These are phyloP conservation scores for Luperina testacea DNA, from an alignment of 2,888 invertebrate genomes.

Conservation along the genomic window DNA sequence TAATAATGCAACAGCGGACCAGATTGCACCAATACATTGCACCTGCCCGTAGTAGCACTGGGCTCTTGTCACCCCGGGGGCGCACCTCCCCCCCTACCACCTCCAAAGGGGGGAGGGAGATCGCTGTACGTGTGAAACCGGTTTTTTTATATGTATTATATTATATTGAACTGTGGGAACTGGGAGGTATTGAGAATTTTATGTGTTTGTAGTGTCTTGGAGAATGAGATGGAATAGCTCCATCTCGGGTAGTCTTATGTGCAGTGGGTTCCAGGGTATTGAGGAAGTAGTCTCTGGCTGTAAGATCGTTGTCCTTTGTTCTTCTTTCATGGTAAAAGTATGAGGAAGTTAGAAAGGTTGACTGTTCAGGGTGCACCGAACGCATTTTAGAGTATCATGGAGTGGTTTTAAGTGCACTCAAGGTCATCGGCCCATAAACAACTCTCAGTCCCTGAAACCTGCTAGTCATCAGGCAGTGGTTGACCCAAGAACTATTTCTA, in stretches of 20 bases:
- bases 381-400: neutral
- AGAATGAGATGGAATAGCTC: neutral
- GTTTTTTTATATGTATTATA: slow-evolving; percentile 81
- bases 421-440: neutral
- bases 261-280: neutral
- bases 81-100: slow-evolving; percentile 52
- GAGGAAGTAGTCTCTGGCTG: no score
- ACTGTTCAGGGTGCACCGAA: no score
- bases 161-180: slow-evolving; percentile 65
- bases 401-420: neutral
- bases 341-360: neutral
- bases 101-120: slow-evolving; percentile 63
- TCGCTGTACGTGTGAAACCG: slow-evolving; percentile 79
- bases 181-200: slow-evolving; percentile 60
- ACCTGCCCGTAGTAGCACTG: slow-evolving; percentile 76
- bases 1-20: slow-evolving; percentile 80
- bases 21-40: slow-evolving; percentile 84
- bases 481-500: neutral
- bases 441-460: neutral
- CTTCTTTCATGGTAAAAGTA: neutral
- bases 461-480: neutral
- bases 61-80: slow-evolving; percentile 75
- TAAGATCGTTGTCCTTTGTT: neutral
- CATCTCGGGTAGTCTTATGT: no score
- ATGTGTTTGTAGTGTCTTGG: slow-evolving; percentile 46